Conservation (phyloP, 2,113 vertebrate species). For the Epinephelus fuscoguttatus region DNA sequence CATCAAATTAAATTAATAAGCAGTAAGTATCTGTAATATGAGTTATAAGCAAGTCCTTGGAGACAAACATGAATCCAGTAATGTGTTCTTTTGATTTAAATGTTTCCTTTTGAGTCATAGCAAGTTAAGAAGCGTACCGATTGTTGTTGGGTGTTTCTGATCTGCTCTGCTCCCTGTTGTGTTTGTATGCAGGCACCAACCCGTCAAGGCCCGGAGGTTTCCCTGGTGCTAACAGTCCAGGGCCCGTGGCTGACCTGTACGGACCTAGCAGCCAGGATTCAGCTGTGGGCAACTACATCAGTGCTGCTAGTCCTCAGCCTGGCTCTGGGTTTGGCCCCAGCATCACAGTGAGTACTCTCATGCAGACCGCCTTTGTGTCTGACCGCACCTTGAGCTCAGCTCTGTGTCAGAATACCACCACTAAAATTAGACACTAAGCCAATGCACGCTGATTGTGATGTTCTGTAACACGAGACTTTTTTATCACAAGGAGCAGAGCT, state of each 20-base stretch:
- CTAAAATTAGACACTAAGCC: constrained; percentile 52
- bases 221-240: constrained; percentile 97
- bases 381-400: constrained; percentile 25
- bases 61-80: constrained; percentile 75
- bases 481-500: not conserved
- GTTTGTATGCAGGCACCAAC: constrained; percentile 93
- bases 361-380: not conserved
- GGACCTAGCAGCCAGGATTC: constrained; percentile 98
- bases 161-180: constrained; percentile 85
- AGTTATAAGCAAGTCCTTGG: constrained; percentile 30
- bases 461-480: not conserved
- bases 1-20: constrained; percentile 17
- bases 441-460: constrained; percentile 25
- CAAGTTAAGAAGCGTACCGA: not conserved
- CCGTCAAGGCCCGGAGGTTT: constrained; percentile 96
- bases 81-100: constrained; percentile 67
- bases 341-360: constrained; percentile 93
- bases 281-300: constrained; percentile 99
- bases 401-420: constrained; percentile 34
- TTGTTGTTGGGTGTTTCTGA: constrained; percentile 66
- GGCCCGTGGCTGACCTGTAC: constrained; percentile 96
- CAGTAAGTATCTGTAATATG: not conserved
- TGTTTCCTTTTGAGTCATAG: constrained; percentile 36
- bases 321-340: constrained; percentile 97
- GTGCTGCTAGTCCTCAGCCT: constrained; percentile 97